Base-by-base conservation (phyloP, 2,888 invertebrate species). In the Ditula angustiorana region DNA sequence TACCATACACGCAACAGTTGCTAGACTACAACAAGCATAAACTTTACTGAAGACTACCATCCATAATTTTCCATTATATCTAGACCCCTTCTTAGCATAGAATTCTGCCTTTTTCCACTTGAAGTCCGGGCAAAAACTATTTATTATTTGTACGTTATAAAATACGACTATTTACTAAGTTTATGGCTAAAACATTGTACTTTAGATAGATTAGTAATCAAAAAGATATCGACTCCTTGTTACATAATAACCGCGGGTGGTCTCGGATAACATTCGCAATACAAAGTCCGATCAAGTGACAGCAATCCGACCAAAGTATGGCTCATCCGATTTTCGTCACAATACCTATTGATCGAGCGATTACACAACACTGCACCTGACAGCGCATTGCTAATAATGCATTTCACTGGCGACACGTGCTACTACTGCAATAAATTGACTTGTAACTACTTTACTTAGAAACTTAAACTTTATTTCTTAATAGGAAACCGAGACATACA, bases 301-400 rank as follows among this genome's bases (percentile, higher is more conserved):
- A 11, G 61, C 35, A 52, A 30, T n/a, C 23, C 28, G 56, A 62
- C 21, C 46, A 19, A 10, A 13, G 10, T 19, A 44, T 63, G 50
- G 50, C 63, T 57, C 63, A 57, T 52, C 50, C 33, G 21, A 30
- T 44, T 57, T 44, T 44, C 11, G 28, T 50, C 56, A 62, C 49
- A 62, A 63, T 63, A 57, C 41, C 41, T 50, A 63, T 57, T 52
- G 41, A 57, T 63, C 21, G 28, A 35, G n/a, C 33, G 44, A 41
- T 63, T 63, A 57, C 63, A 50, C 41, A 57, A 63, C 33, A 63
- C 41, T 58, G 57, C 63, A 63, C 63, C 63, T 63, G 63, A 19
- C 49, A 47, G 19, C 19, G 19, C 33, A 35, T 57, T 21, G 50
- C 33, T 26, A 49, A 44, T 61, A n/a, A 19, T 50, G 33, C 30